These are phyloP conservation scores for Argentina silus DNA, from an alignment of 2,797 vertebrate genomes.

Conservation along the genomic window DNA sequence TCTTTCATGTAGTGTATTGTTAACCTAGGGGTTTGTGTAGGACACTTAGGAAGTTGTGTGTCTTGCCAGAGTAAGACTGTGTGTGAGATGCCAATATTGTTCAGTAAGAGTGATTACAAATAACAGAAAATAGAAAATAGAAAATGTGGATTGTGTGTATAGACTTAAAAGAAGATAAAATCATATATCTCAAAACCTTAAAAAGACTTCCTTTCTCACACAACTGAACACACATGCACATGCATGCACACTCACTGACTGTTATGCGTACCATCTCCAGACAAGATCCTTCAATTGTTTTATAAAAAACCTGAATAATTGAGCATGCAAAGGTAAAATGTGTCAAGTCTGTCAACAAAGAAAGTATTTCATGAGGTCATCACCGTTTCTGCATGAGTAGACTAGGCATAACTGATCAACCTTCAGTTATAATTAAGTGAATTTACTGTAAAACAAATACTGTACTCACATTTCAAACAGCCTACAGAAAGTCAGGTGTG, in stretches of 20 bases:
- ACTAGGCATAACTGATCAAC: background rate
- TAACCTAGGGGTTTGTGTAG: too few species aligned
- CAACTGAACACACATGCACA: background rate
- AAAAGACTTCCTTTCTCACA: conserved; percentile 17
- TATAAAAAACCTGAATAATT: conserved; percentile 7
- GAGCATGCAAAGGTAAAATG: conserved; percentile 9
- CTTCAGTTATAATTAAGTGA: background rate
- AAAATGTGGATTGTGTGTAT: conserved; percentile 5
- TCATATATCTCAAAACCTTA: conserved; percentile 43
- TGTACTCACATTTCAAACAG: conserved; percentile 15
- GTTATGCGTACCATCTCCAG: conserved; percentile 14
- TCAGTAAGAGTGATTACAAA: background rate
- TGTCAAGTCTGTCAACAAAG: background rate
- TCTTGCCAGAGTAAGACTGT: too few species aligned
- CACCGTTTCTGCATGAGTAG: background rate
- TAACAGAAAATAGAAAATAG: background rate
- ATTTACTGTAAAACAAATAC: conserved; percentile 21
- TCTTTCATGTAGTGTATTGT: too few species aligned
- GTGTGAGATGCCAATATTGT: too few species aligned
- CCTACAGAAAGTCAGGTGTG: conserved; percentile 46
- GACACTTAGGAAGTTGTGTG: too few species aligned
- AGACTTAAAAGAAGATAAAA: background rate
- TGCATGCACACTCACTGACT: background rate
- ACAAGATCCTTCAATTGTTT: conserved; percentile 13
- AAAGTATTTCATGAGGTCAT: conserved; percentile 3